Percentiles rank a stretch among this genome's conserved stretches.
Conservation (phyloP, 2,888 invertebrate species). For the Vannuccia rotundouncinata region DNA sequence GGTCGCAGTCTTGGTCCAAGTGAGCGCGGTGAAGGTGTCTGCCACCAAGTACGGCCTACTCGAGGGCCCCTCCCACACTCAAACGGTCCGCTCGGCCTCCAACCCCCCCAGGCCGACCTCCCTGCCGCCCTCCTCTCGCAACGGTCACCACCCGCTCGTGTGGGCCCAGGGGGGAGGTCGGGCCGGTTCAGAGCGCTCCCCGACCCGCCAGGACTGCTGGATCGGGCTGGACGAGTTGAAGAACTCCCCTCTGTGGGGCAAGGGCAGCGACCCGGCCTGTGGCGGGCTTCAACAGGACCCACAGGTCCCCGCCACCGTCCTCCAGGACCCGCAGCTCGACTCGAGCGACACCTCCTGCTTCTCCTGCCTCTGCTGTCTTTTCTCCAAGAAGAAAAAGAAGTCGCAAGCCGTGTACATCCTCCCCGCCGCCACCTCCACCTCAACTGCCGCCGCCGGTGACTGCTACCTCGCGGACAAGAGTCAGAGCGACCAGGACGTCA, state of each 20-base stretch:
- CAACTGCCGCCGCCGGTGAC: not conserved
- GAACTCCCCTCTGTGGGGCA: not conserved
- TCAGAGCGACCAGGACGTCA: not conserved
- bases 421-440: not conserved
- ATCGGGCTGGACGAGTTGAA: not conserved
- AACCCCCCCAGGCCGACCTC: not conserved
- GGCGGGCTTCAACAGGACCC: not conserved
- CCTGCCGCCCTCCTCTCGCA: not conserved
- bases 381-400: not conserved
- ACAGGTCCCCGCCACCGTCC: not conserved
- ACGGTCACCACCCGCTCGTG: not conserved
- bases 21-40: constrained; percentile 22
- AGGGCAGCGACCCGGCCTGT: not conserved
- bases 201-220: not conserved
- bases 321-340: not conserved
- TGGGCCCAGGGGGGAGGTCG: not conserved
- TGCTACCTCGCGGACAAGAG: not conserved
- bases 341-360: not conserved
- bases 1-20: constrained; percentile 8
- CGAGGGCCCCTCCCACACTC: not conserved
- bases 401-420: not conserved
- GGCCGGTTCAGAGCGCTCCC: not conserved
- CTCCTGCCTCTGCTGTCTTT: not conserved
- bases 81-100: not conserved
- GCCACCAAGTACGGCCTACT: constrained; percentile 12